Base-by-base conservation (phyloP, 2,797 vertebrate species). In the Anguilla marmorata region DNA sequence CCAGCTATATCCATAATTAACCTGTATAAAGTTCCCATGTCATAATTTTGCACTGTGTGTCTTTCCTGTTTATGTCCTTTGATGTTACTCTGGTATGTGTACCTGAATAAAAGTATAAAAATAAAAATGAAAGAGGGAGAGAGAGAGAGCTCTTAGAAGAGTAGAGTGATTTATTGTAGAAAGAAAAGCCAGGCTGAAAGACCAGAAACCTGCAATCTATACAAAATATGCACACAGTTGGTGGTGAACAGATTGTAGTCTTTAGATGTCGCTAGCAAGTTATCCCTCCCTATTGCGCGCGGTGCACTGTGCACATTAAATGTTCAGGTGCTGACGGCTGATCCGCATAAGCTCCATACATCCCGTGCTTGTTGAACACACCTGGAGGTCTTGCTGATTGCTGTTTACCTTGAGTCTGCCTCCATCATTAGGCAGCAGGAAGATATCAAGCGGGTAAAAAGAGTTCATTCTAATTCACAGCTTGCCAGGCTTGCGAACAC, bases 391-490 rank as follows among this genome's bases (percentile, higher is more conserved):
- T 82, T 41, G 79, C 41, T 48, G 79, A 82, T 50, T 82, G 79
- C 79, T 48, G 41, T 48, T 82, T 82, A n/a, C 79, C 24, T 50
- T 82, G 12, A 82, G 79, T 50, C 24, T 82, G 41, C 21, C 41
- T 80, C 33, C 76, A 48, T 21, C 19, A 80, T 80, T 9, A 82
- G 45, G 41, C 16, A 4, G 41, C 41, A 48, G 27, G 6, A 45
- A 48, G 79, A 82, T 50, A 82, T 48, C 41, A 79, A 50, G 79
- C 45, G 41, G 41, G 21, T n/a, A 82, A 24, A 21, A 24, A 50
- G 19, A 50, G 79, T 50, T 82, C 79, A 82, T 48, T 82, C 41
- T n/a, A 3, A 82, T 82, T 82, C 79, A 50, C 41, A 48, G 79
- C 79, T 82, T 82, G 21, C 19, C 8, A 2, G 45, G 41, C 21